Percentiles rank a stretch among this genome's conserved stretches.
Evolutionary conservation across 2,888 invertebrate genomes (phyloP).

Genomic region (Ophion obscuratus): DNA sequence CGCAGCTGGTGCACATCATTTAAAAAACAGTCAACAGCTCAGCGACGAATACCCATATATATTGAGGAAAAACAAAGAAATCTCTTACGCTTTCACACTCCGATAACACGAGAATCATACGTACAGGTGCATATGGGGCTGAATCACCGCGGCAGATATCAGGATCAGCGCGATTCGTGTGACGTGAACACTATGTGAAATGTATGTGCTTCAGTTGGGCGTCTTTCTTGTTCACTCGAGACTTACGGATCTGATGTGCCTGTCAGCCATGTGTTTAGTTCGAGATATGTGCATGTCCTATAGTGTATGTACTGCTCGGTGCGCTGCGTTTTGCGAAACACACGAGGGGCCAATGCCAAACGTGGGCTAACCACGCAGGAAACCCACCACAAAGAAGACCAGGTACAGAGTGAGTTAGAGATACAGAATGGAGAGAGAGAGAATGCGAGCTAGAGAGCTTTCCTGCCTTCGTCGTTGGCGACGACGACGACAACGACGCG

Average conservation of each 20-base stretch:
- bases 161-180: conserved; percentile 8
- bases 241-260: conserved; percentile 49
- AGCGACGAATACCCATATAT: too few species aligned
- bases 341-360: conserved; percentile 71
- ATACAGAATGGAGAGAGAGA: conserved; percentile 44
- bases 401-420: conserved; percentile 54
- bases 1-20: too few species aligned
- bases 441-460: conserved; percentile 62
- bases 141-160: conserved; percentile 35
- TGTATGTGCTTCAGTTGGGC: conserved; percentile 38
- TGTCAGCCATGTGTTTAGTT: conserved; percentile 59
- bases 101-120: background rate
- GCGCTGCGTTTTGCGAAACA: conserved; percentile 70
- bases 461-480: conserved; percentile 67
- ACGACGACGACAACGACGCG: conserved; percentile 77
- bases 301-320: conserved; percentile 31
- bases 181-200: conserved; percentile 4
- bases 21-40: too few species aligned
- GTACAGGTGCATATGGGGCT: conserved; percentile 12
- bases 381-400: conserved; percentile 39
- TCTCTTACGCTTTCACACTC: background rate
- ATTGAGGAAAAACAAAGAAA: too few species aligned
- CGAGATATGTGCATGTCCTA: conserved; percentile 14
- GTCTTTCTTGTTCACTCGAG: conserved; percentile 46
- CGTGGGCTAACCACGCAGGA: conserved; percentile 64